Conservation (phyloP, 1,140 invertebrate species). For the Drosophila hydei region DNA sequence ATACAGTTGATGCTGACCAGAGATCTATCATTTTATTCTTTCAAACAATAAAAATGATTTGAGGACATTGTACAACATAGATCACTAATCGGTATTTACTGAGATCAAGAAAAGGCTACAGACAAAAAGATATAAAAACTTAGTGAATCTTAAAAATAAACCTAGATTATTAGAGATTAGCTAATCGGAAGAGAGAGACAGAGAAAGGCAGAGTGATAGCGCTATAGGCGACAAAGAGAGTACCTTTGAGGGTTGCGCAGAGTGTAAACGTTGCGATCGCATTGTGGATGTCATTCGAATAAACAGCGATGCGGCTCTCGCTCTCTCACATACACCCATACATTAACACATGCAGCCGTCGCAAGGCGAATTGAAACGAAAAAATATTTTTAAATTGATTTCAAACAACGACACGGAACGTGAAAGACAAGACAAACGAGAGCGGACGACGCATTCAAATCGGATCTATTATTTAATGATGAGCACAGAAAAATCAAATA, state of each 20-base stretch:
- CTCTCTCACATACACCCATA: conserved; percentile 15
- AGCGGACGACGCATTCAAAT: conserved; percentile 26
- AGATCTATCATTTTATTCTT: too few relatives aligned
- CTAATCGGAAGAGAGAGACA: not conserved
- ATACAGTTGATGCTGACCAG: too few relatives aligned
- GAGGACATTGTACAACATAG: not conserved
- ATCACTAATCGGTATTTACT: not conserved
- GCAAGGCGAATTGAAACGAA: conserved; percentile 70
- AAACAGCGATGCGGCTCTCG: conserved; percentile 1
- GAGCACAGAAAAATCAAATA: conserved; percentile 36
- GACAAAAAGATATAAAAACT: not conserved
- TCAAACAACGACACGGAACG: conserved; percentile 64
- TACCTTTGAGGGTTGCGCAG: conserved; percentile 21
- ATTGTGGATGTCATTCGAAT: conserved; percentile 68
- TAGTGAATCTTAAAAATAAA: not conserved
- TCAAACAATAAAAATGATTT: too few relatives aligned
- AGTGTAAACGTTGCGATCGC: conserved; percentile 8
- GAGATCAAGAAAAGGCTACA: not conserved
- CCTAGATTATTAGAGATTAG: not conserved
- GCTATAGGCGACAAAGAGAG: conserved; percentile 14
- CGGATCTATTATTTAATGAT: conserved; percentile 59
- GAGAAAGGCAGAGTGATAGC: not conserved
- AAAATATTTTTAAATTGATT: conserved; percentile 83
- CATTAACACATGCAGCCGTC: conserved; percentile 21
- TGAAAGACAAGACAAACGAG: conserved; percentile 41